A percentile compares a stretch with the other conserved stretches of the same genome.
phyloP scores from a whole-genome alignment of 1,140 invertebrate species.

The Drosophila miranda region DNA sequence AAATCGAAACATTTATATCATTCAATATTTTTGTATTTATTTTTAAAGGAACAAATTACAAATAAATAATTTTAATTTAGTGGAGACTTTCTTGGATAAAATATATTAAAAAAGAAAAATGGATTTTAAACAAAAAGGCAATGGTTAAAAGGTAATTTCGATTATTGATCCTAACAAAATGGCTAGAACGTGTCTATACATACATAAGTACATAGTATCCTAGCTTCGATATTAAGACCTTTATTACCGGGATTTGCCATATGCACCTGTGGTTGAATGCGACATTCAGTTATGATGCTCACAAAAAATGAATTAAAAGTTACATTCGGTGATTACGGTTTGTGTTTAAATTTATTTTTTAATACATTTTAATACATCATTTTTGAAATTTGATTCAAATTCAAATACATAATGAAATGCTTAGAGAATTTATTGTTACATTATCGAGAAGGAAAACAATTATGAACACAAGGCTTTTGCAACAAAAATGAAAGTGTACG shows the following conservation, averaged over 20 bases:
- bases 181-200: no score
- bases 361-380: constrained; percentile 66
- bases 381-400: constrained; percentile 60
- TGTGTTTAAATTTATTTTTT: constrained; percentile 51
- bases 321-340: constrained; percentile 13
- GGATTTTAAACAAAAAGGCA: no score
- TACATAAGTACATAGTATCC: no score
- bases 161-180: no score
- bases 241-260: no score
- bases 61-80: no score
- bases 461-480: constrained; percentile 52
- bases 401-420: constrained; percentile 43
- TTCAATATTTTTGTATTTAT: constrained; percentile 5
- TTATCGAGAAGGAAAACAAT: constrained; percentile 12
- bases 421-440: constrained; percentile 30
- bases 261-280: no score
- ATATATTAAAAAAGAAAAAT: no score
- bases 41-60: background rate
- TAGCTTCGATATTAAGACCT: no score
- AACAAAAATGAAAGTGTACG: constrained; percentile 36
- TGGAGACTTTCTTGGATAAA: no score
- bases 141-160: no score
- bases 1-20: background rate
- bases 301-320: background rate
- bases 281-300: no score